Percentiles rank a stretch among this genome's conserved stretches.
Evolutionary conservation across 2,797 vertebrate genomes (phyloP).

Genomic region (Macropodus opercularis): DNA sequence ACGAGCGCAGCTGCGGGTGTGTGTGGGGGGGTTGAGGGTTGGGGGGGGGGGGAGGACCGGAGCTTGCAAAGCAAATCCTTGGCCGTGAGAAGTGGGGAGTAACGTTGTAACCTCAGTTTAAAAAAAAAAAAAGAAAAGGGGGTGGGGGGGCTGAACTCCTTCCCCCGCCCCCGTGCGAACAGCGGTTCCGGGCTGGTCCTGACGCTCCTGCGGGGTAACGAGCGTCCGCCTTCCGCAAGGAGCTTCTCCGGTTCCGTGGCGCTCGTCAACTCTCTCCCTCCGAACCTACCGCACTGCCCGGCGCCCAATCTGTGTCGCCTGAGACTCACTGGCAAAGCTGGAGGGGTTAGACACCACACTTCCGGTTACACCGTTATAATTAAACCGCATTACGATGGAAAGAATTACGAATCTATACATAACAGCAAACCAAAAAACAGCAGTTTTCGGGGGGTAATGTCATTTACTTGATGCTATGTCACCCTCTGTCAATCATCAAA

Average conservation of each 20-base stretch:
- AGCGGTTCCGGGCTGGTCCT: background rate
- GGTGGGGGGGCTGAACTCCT: too few species aligned
- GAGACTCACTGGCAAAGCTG: slow-evolving; percentile 13
- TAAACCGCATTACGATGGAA: slow-evolving; percentile 35
- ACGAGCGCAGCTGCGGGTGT: slow-evolving; percentile 6
- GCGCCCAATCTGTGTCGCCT: slow-evolving; percentile 15
- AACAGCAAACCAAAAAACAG: too few species aligned
- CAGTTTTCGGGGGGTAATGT: too few species aligned
- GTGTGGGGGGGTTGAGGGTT: too few species aligned
- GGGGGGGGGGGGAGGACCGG: background rate
- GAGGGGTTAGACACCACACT: fast-evolving
- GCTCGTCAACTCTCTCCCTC: slow-evolving; percentile 26
- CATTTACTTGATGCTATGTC: too few species aligned
- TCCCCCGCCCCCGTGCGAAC: slow-evolving; percentile 14
- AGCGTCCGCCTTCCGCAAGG: slow-evolving; percentile 9
- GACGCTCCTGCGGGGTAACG: slow-evolving; percentile 22
- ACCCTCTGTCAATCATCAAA: too few species aligned
- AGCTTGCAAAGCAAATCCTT: slow-evolving; percentile 26
- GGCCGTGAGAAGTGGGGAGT: slow-evolving; percentile 35
- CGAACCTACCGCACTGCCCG: slow-evolving; percentile 58
- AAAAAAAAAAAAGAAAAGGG: too few species aligned
- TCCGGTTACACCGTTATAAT: slow-evolving; percentile 47
- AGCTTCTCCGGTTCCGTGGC: slow-evolving; percentile 23
- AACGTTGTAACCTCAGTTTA: background rate
- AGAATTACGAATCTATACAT: too few species aligned